Conservation (phyloP, 2,888 invertebrate genomes). For the Nycteola revayana region DNA sequence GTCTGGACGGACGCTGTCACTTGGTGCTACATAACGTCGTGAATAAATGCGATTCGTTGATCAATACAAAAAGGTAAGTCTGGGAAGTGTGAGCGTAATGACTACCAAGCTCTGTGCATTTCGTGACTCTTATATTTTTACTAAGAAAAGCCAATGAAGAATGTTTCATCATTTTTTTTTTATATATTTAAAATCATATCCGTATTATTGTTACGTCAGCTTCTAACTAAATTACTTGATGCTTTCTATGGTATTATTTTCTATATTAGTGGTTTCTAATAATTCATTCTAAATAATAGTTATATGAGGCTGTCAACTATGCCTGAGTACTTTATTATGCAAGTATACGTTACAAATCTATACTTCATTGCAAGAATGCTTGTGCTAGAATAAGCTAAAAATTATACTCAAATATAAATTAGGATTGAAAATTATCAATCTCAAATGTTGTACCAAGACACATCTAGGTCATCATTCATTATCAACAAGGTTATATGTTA, state of each 20-base stretch:
- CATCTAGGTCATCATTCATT: conserved; percentile 25
- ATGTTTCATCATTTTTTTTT: conserved; percentile 40
- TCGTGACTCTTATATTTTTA: conserved; percentile 64
- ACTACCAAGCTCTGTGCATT: conserved; percentile 77
- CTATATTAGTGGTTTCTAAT: conserved; percentile 20
- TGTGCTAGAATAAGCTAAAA: conserved; percentile 37
- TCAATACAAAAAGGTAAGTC: conserved; percentile 66
- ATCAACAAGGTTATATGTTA: conserved; percentile 17
- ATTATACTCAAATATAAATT: conserved; percentile 30
- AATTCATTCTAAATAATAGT: conserved; percentile 18
- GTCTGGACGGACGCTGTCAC: conserved; percentile 48
- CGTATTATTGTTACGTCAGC: not conserved
- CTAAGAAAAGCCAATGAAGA: conserved; percentile 67
- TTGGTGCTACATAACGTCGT: conserved; percentile 70
- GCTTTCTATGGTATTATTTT: conserved; percentile 16
- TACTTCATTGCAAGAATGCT: conserved; percentile 19
- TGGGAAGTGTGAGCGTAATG: conserved; percentile 80
- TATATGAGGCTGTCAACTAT: conserved; percentile 23
- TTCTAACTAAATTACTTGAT: conserved; percentile 19
- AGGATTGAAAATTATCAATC: conserved; percentile 36
- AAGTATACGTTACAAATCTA: conserved; percentile 21
- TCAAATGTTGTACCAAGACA: conserved; percentile 35
- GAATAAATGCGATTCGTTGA: conserved; percentile 59
- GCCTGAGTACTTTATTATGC: conserved; percentile 19
- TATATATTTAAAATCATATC: not conserved